Evolutionary conservation across 2,797 vertebrate species (phyloP).

Genomic region (Bucorvus abyssinicus): DNA sequence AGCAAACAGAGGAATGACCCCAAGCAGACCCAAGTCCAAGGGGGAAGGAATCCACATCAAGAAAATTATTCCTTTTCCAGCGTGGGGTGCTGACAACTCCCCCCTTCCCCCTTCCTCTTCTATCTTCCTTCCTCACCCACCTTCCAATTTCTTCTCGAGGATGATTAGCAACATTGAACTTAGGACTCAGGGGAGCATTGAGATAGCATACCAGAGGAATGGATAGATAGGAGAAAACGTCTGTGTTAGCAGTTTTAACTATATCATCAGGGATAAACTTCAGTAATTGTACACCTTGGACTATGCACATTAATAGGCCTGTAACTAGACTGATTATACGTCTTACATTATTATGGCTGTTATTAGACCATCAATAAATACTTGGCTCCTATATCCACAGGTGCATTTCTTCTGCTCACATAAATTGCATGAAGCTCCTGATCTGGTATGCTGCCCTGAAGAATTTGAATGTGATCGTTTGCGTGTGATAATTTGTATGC

Average conservation of each 20-base stretch:
- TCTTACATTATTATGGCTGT: neutral
- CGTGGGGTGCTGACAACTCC: neutral
- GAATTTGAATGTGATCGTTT: neutral
- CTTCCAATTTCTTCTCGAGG: neutral
- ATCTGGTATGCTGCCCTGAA: neutral
- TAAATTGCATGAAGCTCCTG: neutral
- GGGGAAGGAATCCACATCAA: neutral
- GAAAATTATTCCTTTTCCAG: neutral
- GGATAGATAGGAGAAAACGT: neutral
- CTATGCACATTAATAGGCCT: rapidly evolving
- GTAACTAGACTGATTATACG: neutral
- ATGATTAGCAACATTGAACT: neutral
- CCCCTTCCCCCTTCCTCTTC: neutral
- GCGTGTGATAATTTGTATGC: neutral
- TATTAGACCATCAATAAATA: neutral
- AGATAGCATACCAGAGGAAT: neutral
- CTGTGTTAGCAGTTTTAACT: neutral
- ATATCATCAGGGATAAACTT: neutral
- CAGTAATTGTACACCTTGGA: neutral
- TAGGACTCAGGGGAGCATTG: neutral
- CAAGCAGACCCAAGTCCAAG: neutral
- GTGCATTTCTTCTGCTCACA: neutral
- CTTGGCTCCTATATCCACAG: neutral
- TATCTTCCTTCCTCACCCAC: rapidly evolving
- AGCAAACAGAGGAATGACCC: neutral